Conservation (phyloP, 2,888 invertebrate species). For the Dendrolimus pini region DNA sequence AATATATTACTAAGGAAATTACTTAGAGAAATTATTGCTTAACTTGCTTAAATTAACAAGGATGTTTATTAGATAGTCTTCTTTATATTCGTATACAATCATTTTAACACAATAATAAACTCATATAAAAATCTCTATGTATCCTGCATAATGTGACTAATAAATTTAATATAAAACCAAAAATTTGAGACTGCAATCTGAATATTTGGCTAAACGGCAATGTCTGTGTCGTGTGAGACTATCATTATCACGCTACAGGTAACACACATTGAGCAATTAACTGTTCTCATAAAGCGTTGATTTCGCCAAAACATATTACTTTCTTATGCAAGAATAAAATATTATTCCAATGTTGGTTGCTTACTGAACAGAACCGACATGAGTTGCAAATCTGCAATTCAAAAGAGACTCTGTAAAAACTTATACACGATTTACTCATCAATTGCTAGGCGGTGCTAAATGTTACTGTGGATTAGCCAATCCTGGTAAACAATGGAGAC, state of each 20-base stretch:
- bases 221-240: conserved; percentile 34
- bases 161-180: too few relatives aligned
- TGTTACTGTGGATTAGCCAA: conserved; percentile 38
- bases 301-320: conserved; percentile 33
- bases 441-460: not conserved
- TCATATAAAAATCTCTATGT: too few relatives aligned
- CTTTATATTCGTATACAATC: too few relatives aligned
- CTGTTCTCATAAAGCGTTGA: conserved; percentile 41
- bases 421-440: not conserved
- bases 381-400: not conserved
- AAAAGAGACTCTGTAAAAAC: not conserved
- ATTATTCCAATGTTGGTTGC: not conserved
- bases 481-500: conserved; percentile 63
- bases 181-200: not conserved
- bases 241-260: conserved; percentile 33
- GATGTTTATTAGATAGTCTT: too few relatives aligned
- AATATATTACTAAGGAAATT: too few relatives aligned
- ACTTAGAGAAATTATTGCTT: too few relatives aligned
- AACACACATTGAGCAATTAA: conserved; percentile 43
- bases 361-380: not conserved
- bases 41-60: too few relatives aligned
- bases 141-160: too few relatives aligned
- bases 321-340: conserved; percentile 22
- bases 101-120: too few relatives aligned
- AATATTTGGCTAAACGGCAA: not conserved